A percentile compares a stretch with the other conserved stretches of the same genome.
These are phyloP conservation scores for Melipona bicolor DNA, from an alignment of 2,888 invertebrate species.

Conservation along the genomic window DNA sequence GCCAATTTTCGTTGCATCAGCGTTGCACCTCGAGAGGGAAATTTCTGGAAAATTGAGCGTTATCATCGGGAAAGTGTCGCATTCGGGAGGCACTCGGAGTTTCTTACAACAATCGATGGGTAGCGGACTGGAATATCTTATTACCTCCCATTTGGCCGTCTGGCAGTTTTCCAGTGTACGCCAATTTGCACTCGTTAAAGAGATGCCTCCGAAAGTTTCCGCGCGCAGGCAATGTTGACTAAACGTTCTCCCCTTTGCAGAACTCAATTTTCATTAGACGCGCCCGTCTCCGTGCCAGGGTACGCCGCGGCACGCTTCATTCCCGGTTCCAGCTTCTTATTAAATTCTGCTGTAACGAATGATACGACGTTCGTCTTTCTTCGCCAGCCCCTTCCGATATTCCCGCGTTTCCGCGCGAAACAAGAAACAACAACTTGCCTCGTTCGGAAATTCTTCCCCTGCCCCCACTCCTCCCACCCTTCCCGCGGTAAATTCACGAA, in stretches of 20 bases:
- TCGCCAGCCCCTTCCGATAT: background rate
- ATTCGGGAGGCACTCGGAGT: constrained; percentile 19
- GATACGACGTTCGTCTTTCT: background rate
- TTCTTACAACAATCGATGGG: constrained; percentile 58
- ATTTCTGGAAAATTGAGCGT: constrained; percentile 35
- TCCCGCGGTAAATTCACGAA: no score
- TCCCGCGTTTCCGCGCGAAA: background rate
- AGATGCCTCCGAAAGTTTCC: constrained; percentile 43
- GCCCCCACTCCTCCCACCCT: no score
- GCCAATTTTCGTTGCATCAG: no score
- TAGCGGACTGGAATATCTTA: constrained; percentile 56
- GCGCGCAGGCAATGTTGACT: constrained; percentile 31
- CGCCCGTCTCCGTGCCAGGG: constrained; percentile 10
- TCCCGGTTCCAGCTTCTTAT: background rate
- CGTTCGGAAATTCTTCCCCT: no score
- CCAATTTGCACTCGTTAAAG: constrained; percentile 67
- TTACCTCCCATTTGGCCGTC: constrained; percentile 51
- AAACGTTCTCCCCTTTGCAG: constrained; percentile 13
- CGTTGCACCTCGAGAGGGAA: background rate
- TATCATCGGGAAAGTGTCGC: constrained; percentile 39
- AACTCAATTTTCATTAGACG: constrained; percentile 46
- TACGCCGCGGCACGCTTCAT: background rate
- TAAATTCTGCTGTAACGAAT: constrained; percentile 5
- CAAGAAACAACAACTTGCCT: background rate
- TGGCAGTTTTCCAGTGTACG: constrained; percentile 61